Conservation (phyloP, 2,113 vertebrate genomes). For the Otis tarda region DNA sequence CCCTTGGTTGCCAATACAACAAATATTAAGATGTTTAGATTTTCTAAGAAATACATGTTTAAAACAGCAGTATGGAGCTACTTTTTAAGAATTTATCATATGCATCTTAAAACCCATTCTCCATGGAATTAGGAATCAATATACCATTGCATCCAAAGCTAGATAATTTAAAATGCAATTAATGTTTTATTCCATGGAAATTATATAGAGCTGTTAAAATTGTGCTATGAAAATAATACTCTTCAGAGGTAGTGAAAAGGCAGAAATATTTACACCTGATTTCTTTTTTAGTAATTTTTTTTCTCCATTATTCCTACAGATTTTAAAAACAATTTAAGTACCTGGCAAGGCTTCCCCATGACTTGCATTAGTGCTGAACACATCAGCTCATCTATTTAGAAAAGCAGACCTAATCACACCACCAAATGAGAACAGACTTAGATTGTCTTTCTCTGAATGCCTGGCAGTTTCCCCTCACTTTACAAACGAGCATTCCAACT, state of each 20-base stretch:
- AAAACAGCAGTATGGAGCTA: neutral
- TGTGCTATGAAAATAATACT: neutral
- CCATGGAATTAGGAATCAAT: neutral
- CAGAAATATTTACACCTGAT: neutral
- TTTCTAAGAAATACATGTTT: neutral
- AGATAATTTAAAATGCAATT: neutral
- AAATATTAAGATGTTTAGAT: neutral
- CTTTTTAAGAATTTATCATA: constrained; percentile 11
- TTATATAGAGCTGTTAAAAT: neutral
- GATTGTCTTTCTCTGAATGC: neutral
- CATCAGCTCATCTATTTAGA: neutral
- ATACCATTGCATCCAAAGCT: neutral
- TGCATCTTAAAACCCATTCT: neutral
- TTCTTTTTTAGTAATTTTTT: neutral
- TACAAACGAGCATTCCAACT: neutral
- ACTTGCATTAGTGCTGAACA: neutral
- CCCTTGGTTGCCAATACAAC: neutral
- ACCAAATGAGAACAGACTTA: neutral
- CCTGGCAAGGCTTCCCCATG: neutral
- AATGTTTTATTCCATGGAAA: neutral
- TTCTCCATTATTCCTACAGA: neutral
- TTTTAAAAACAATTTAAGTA: neutral
- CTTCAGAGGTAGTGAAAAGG: neutral
- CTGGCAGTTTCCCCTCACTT: neutral
- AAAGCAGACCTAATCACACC: neutral